phyloP scores from a whole-genome alignment of 2,797 vertebrate genomes.

The Cottoperca gobio region DNA sequence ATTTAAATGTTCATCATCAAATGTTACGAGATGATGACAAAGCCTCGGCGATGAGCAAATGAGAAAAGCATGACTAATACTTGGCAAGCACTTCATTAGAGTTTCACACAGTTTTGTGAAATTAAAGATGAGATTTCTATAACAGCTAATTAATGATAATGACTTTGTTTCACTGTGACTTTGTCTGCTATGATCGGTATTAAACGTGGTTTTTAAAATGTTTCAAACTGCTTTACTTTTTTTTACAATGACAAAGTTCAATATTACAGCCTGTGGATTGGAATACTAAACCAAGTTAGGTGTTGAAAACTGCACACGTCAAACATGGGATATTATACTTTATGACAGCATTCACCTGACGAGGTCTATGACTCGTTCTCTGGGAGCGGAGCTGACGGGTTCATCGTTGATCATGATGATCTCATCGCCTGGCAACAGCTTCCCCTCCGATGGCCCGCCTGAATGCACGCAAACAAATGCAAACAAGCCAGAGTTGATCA shows the following conservation, averaged over 20 bases:
- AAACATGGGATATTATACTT: not conserved
- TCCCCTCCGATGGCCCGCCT: conserved; percentile 95
- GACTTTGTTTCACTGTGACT: not conserved
- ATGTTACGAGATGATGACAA: not conserved
- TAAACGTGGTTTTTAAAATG: not conserved
- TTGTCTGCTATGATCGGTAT: not conserved
- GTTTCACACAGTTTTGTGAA: not conserved
- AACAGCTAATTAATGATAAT: conserved; percentile 16
- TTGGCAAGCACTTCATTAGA: not conserved
- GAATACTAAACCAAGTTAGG: not conserved
- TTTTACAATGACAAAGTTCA: not conserved
- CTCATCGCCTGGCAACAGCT: conserved; percentile 94
- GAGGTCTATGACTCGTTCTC: conserved; percentile 96
- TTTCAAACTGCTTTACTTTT: not conserved
- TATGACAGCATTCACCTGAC: conserved; percentile 87
- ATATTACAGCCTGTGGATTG: not conserved
- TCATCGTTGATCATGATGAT: conserved; percentile 98
- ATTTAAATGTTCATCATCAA: no score
- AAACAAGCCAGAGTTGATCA: conserved; percentile 21
- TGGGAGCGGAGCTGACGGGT: conserved; percentile 91
- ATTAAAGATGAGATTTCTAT: not conserved
- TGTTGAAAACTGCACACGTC: not conserved
- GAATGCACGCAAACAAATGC: conserved; percentile 21
- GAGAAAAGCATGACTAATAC: conserved; percentile 14
- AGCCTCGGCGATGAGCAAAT: not conserved